These are phyloP conservation scores for Periophthalmus magnuspinnatus DNA, from an alignment of 2,797 vertebrate genomes.

Conservation along the genomic window DNA sequence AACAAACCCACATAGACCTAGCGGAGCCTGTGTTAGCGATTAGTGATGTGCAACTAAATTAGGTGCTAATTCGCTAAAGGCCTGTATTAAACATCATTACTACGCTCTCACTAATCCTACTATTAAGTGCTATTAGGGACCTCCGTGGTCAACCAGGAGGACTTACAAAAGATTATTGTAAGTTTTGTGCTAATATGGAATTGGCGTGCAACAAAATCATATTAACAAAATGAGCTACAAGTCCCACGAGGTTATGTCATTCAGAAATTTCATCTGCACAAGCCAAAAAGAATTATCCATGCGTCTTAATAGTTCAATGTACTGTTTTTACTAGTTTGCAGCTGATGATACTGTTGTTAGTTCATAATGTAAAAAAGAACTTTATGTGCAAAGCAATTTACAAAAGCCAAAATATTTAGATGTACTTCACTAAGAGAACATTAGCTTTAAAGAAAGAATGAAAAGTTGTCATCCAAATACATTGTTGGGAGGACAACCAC, in stretches of 20 bases:
- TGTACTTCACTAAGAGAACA: too few relatives aligned
- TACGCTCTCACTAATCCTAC: neutral
- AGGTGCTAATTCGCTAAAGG: neutral
- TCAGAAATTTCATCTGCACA: neutral
- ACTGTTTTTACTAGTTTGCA: too few relatives aligned
- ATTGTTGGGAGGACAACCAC: too few relatives aligned
- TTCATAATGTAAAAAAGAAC: neutral
- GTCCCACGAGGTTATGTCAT: neutral
- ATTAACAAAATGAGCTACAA: neutral
- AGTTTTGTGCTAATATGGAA: neutral
- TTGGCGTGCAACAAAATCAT: neutral
- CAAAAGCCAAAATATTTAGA: too few relatives aligned
- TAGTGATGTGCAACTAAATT: neutral
- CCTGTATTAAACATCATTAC: constrained; percentile 4
- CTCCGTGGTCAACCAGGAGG: neutral
- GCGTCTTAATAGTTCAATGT: neutral
- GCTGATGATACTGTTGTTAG: too few relatives aligned
- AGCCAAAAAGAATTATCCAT: neutral
- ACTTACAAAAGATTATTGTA: neutral
- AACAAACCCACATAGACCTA: neutral
- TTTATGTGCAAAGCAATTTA: neutral
- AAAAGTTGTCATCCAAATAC: too few relatives aligned
- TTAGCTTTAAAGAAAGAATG: too few relatives aligned
- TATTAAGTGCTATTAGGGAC: neutral
- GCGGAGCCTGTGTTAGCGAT: neutral